Conservation (phyloP, 1,140 invertebrate genomes). For the Pissodes strobi region DNA sequence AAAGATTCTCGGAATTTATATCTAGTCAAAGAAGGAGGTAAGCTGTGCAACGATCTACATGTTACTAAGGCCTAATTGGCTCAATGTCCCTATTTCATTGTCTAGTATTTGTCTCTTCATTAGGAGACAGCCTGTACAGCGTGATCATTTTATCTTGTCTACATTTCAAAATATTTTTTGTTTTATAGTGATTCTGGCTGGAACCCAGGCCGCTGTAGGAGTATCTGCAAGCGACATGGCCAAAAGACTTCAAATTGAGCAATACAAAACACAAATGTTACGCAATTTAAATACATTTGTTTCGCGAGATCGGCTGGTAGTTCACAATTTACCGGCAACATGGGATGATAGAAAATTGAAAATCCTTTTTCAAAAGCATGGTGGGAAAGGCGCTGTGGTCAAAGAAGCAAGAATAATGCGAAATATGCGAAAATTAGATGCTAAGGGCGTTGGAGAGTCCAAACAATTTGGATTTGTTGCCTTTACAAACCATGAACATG, state of each 20-base stretch:
- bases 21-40: constrained; percentile 88
- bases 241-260: constrained; percentile 79
- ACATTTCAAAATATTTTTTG: no score
- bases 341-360: constrained; percentile 74
- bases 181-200: constrained; percentile 84
- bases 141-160: no score
- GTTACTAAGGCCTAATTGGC: no score
- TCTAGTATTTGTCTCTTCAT: no score
- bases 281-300: constrained; percentile 92
- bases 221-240: constrained; percentile 83
- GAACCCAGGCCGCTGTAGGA: constrained; percentile 78
- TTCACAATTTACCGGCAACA: constrained; percentile 83
- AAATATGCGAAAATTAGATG: constrained; percentile 61
- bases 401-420: constrained; percentile 69
- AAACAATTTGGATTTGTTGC: constrained; percentile 93
- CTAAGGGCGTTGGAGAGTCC: constrained; percentile 71
- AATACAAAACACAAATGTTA: constrained; percentile 85
- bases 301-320: constrained; percentile 79
- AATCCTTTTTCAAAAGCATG: constrained; percentile 67
- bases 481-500: constrained; percentile 86
- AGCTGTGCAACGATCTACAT: no score
- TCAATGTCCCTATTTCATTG: no score
- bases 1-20: constrained; percentile 91
- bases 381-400: constrained; percentile 64
- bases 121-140: no score